phyloP scores from a whole-genome alignment of 2,797 vertebrate genomes.

The Sardinella longiceps region DNA sequence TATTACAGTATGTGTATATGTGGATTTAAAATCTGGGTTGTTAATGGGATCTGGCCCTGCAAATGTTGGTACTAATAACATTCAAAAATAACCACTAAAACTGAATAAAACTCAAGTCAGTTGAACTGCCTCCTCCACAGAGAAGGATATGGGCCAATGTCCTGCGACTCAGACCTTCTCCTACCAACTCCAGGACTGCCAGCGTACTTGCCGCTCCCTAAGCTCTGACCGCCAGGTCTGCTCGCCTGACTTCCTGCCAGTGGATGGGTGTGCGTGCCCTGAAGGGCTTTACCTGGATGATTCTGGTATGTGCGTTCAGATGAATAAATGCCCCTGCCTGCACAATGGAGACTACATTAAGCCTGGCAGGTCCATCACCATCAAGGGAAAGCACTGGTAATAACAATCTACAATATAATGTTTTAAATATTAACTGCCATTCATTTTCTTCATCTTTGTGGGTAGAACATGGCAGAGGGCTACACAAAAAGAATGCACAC shows the following conservation, averaged over 20 bases:
- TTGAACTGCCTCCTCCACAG: constrained; percentile 65
- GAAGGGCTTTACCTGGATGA: constrained; percentile 80
- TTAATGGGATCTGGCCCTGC: too few relatives aligned
- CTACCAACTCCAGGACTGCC: constrained; percentile 86
- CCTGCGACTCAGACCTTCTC: constrained; percentile 82
- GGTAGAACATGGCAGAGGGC: too few relatives aligned
- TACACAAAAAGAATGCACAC: too few relatives aligned
- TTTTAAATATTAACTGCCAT: too few relatives aligned
- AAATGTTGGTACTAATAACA: too few relatives aligned
- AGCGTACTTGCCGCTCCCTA: constrained; percentile 86
- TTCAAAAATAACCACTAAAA: not conserved
- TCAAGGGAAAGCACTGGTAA: constrained; percentile 88
- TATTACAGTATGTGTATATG: too few relatives aligned
- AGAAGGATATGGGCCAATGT: constrained; percentile 78
- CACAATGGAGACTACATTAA: constrained; percentile 78
- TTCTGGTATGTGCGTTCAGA: constrained; percentile 77
- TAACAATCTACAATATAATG: too few relatives aligned
- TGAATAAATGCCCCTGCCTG: constrained; percentile 85
- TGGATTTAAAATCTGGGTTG: too few relatives aligned
- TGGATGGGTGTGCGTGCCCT: constrained; percentile 92
- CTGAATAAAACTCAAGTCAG: too few relatives aligned
- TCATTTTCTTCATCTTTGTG: too few relatives aligned
- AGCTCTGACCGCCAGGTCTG: constrained; percentile 77
- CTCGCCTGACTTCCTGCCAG: constrained; percentile 76
- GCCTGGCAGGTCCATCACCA: constrained; percentile 77